Evolutionary conservation across 1,140 invertebrate species (phyloP), one percentile per base, ranked within the genome.

Genomic region (Megathymus violae): DNA sequence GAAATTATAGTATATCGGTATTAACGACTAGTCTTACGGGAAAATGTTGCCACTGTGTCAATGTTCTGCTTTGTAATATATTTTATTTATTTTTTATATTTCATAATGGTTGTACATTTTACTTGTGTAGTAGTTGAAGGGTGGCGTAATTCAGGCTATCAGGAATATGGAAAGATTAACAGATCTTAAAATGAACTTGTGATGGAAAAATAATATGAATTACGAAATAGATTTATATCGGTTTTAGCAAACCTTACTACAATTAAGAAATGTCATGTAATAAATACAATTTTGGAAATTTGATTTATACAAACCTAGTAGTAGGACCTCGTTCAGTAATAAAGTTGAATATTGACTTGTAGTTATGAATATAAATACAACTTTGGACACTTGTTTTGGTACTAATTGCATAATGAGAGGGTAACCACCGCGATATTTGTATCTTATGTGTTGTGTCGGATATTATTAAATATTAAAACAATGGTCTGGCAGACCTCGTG

Each of bases 11-110:
- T 80, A 85, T 85, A 83, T 71, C 74, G 79, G 76, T 87, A 85
- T 84, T 82, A 85, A 82, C 76, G 68, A 87, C 87, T 89, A 89
- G 87, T 89, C 87, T 85, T 80, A 85, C 82, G 80, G 76, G 76
- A 85, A 89, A 85, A 84, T 85, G 81, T 89, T 88, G 85, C 85
- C 84, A 84, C 83, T 80, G 71, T 64, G 81, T 85, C 82, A 78
- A 84, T 86, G 78, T 87, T 86, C 84, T 82, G 85, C 87, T 88
- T 89, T 86, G 85, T 89, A 88, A 78, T 80, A 89, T 85, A 82
- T 77, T 84, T 86, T 88, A 88, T 87, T 89, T 88, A 89, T 88
- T 89, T 85, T 56, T 86, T 84, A 82, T 85, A 87, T 85, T 76
- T 76, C 74, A n/a, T 79, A 69, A 78, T 62, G 76, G 75, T 86